These are phyloP conservation scores for Xenus cinereus DNA, from an alignment of 2,113 vertebrate genomes.

Conservation along the genomic window DNA sequence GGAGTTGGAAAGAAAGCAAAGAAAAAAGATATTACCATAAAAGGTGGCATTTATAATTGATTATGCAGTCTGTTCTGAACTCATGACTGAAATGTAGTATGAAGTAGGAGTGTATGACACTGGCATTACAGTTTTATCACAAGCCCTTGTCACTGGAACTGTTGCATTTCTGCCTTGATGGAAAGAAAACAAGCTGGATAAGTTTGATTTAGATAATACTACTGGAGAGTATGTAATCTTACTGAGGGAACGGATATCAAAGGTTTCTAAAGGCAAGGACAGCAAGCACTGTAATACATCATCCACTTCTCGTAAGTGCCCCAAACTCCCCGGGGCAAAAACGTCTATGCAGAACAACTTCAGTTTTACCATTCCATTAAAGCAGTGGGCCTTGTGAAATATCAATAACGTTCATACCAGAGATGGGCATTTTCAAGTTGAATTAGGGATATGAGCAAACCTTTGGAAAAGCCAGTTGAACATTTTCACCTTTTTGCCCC, in stretches of 20 bases:
- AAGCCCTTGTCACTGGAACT: background rate
- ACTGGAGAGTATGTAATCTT: background rate
- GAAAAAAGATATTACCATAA: background rate
- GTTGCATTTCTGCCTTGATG: background rate
- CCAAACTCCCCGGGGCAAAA: background rate
- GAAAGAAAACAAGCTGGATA: background rate
- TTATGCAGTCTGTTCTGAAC: background rate
- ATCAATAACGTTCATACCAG: background rate
- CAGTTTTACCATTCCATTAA: background rate
- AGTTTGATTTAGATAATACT: background rate
- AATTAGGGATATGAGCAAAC: background rate
- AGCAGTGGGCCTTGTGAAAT: background rate
- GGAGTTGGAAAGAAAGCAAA: background rate
- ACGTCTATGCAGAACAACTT: background rate
- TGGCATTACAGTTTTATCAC: background rate
- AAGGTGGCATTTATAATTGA: background rate
- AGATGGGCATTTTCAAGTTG: background rate
- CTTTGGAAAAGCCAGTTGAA: background rate
- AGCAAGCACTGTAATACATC: background rate
- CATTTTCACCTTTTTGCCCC: background rate
- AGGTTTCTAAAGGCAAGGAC: background rate
- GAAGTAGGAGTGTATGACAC: constrained; percentile 1
- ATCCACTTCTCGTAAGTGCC: background rate
- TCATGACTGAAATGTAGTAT: background rate
- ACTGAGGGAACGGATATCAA: background rate